These are phyloP conservation scores for Ophioninae sp. DNA, from an alignment of 2,888 invertebrate genomes.

Conservation along the genomic window DNA sequence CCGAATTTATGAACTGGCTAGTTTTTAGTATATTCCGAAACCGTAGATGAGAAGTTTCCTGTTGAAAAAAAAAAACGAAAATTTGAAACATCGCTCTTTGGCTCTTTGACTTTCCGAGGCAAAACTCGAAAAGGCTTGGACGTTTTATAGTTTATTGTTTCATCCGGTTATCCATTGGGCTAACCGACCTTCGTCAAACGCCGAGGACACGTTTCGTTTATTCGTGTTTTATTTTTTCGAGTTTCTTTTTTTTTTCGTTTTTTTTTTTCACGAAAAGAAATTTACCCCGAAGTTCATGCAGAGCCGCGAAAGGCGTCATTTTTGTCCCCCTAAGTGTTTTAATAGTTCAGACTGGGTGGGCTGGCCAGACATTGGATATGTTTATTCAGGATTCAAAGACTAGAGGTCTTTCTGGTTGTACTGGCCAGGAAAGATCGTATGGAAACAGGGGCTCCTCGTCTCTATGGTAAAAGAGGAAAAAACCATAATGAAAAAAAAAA, in stretches of 20 bases:
- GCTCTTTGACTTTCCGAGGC: conserved; percentile 50
- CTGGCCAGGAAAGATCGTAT: conserved; percentile 66
- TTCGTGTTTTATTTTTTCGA: conserved; percentile 45
- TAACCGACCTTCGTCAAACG: conserved; percentile 26
- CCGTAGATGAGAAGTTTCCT: not conserved
- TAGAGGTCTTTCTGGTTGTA: conserved; percentile 50
- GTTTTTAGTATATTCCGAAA: not conserved
- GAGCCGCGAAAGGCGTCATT: conserved; percentile 67
- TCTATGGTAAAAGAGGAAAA: conserved; percentile 44
- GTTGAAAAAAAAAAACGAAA: conserved; percentile 36
- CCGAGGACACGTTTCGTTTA: conserved; percentile 50
- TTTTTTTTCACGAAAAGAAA: conserved; percentile 50
- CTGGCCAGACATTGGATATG: conserved; percentile 77
- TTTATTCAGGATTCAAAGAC: conserved; percentile 78
- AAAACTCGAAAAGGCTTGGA: conserved; percentile 1
- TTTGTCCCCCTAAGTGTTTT: conserved; percentile 78
- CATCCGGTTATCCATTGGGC: conserved; percentile 44
- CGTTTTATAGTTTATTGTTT: conserved; percentile 61
- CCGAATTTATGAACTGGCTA: conserved; percentile 43
- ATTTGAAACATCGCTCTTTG: conserved; percentile 8
- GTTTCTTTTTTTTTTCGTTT: conserved; percentile 30
- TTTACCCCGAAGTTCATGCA: conserved; percentile 50
- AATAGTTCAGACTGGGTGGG: conserved; percentile 78
- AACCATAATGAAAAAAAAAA: conserved; percentile 64
- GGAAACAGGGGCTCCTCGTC: conserved; percentile 36